These are phyloP conservation scores for Oxytorus armatus DNA, from an alignment of 2,888 invertebrate genomes.

Conservation along the genomic window DNA sequence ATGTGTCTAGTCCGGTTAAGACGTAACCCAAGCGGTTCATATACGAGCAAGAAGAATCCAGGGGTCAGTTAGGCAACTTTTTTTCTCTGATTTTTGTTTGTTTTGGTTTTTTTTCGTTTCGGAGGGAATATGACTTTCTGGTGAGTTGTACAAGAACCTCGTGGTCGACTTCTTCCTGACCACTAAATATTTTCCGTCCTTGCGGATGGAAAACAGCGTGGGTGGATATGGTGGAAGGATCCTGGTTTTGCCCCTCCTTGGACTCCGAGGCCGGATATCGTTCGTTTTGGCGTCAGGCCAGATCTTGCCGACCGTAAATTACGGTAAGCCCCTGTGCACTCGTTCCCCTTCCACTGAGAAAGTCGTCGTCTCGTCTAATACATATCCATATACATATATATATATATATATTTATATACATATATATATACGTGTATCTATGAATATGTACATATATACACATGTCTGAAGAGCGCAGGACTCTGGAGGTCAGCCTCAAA, in stretches of 20 bases:
- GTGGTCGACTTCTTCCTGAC: constrained; percentile 60
- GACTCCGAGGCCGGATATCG: constrained; percentile 73
- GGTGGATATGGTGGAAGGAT: constrained; percentile 8
- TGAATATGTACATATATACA: constrained; percentile 11
- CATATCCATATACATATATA: neutral
- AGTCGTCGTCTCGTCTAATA: constrained; percentile 52
- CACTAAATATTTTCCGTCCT: constrained; percentile 70
- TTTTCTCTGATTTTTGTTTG: too few relatives aligned
- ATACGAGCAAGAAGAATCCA: constrained; percentile 7
- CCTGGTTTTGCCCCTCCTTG: constrained; percentile 20
- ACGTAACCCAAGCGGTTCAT: constrained; percentile 8
- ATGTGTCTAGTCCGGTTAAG: constrained; percentile 1
- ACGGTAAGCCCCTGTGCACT: constrained; percentile 70
- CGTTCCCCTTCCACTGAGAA: constrained; percentile 57
- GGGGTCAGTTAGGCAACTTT: constrained; percentile 15
- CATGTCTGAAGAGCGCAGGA: constrained; percentile 9
- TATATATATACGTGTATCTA: constrained; percentile 1
- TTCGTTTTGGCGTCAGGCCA: constrained; percentile 78
- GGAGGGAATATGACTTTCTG: constrained; percentile 31
- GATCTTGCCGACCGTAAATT: constrained; percentile 77
- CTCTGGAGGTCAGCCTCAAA: constrained; percentile 34
- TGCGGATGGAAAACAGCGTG: constrained; percentile 10
- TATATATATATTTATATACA: neutral
- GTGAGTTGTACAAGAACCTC: constrained; percentile 35
- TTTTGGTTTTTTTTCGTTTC: constrained; percentile 40